Base-by-base conservation (phyloP, 2,888 invertebrate genomes). In the Lomographa bimaculata region DNA sequence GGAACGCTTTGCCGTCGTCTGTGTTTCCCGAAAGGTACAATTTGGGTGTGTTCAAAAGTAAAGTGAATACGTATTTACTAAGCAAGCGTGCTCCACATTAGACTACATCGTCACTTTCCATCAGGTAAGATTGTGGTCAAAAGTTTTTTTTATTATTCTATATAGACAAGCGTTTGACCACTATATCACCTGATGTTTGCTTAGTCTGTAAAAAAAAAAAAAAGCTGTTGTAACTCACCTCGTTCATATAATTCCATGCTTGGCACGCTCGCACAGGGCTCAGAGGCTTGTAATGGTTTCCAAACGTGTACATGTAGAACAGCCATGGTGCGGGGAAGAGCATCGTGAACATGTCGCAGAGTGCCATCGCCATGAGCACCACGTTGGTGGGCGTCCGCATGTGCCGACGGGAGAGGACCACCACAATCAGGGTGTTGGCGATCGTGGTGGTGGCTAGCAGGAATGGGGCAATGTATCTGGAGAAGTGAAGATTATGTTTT, bases 361-460 rank as follows among this genome's bases (percentile, higher is more conserved):
- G 90, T 0, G 98, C 98, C 97, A 98, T 98, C n/a, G 95, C 96
- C 92, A 97, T 94, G 1, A 98, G 91, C 0, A 97, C 95, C n/a
- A 94, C 92, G 80, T 97, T 97, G 2, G 97, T 97, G 0, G 97
- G 97, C 0, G 96, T 96, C 12, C 95, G 79, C 98, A 98, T 98
- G 79, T 97, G 97, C 17, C 95, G 91, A 55, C 96, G 95, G 40
- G 96, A 94, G 16, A 98, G 90, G 0, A 98, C 97, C 17, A 97
- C 92, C 6, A 97, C 97, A 50, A 98, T 96, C 4, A 98, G 87
- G 0, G 97, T 94, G 83, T 98, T 98, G 25, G 97, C 96, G 1
- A 97, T 91, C n/a, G 96, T 94, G 0, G 97, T 98, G 12, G 97
- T 91, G 10, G 97, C 91, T 6, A 97, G 91, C 18, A 98, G 91